Evolutionary conservation across 2,113 vertebrate genomes (phyloP).

Genomic region (Anguilla rostrata): DNA sequence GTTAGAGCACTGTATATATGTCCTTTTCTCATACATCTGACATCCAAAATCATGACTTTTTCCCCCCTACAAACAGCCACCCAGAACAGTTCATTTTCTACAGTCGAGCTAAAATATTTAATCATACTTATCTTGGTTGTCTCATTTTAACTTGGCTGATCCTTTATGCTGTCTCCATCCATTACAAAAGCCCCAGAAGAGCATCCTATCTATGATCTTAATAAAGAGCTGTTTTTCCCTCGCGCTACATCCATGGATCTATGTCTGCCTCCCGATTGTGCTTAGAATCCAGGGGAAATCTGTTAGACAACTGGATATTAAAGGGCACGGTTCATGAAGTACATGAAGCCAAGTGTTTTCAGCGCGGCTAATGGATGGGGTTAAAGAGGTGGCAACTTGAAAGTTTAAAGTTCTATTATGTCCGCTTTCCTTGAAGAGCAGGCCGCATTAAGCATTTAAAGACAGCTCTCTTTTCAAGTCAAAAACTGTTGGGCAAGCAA

Average conservation of each 20-base stretch:
- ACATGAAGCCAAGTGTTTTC: background rate
- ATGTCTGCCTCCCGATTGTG: background rate
- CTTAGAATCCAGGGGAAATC: background rate
- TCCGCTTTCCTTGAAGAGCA: background rate
- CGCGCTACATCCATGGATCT: background rate
- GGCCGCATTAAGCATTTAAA: background rate
- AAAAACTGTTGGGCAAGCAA: conserved; percentile 12
- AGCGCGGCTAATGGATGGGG: background rate
- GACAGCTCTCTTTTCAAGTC: background rate
- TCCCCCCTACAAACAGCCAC: background rate
- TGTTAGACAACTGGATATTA: background rate
- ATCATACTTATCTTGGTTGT: background rate
- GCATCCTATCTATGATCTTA: background rate
- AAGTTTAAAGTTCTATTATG: conserved; percentile 9
- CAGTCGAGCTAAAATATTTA: background rate
- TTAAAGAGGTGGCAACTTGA: conserved; percentile 2
- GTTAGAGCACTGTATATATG: background rate
- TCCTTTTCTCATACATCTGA: background rate
- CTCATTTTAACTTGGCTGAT: background rate
- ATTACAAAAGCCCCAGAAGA: background rate
- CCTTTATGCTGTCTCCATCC: background rate
- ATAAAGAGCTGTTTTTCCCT: background rate
- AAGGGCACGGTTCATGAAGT: background rate
- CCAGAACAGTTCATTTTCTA: background rate
- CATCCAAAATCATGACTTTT: background rate